These are phyloP conservation scores for Barypeithes pellucidus DNA, from an alignment of 2,888 invertebrate species.

Conservation along the genomic window DNA sequence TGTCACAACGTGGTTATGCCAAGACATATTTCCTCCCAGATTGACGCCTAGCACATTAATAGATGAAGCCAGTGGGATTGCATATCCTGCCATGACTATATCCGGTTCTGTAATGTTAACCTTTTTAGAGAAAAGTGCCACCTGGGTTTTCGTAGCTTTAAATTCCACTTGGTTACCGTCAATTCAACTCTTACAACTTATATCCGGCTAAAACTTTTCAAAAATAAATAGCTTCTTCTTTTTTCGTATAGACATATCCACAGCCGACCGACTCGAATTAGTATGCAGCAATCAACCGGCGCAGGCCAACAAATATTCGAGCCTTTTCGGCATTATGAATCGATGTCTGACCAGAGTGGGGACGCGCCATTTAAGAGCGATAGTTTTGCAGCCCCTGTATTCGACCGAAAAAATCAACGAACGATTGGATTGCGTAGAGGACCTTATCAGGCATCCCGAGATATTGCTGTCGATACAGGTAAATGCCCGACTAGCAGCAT, in stretches of 20 bases:
- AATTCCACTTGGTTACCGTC: too few species aligned
- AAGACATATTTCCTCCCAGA: too few species aligned
- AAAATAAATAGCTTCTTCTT: too few species aligned
- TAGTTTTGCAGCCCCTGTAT: constrained; percentile 86
- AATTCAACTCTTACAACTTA: too few species aligned
- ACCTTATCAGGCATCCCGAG: constrained; percentile 80
- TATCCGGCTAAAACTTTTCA: too few species aligned
- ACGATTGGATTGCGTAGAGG: constrained; percentile 83
- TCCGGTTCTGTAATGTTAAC: too few species aligned
- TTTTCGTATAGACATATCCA: constrained; percentile 86
- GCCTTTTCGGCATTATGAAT: constrained; percentile 79
- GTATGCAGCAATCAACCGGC: constrained; percentile 73
- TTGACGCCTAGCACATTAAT: too few species aligned
- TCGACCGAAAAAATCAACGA: constrained; percentile 78
- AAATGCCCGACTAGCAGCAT: constrained; percentile 20
- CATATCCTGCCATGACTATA: too few species aligned
- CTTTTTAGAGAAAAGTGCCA: too few species aligned
- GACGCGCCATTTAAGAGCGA: constrained; percentile 83
- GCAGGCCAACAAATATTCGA: constrained; percentile 68
- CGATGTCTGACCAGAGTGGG: constrained; percentile 84
- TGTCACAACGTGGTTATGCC: too few species aligned
- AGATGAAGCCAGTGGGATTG: too few species aligned
- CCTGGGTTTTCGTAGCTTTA: too few species aligned
- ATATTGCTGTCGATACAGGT: constrained; percentile 75
- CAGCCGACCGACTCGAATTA: constrained; percentile 84